Percentiles rank a stretch among this genome's conserved stretches.
Evolutionary conservation across 2,797 vertebrate species (phyloP).

Genomic region (Pseudomugil gertrudae): DNA sequence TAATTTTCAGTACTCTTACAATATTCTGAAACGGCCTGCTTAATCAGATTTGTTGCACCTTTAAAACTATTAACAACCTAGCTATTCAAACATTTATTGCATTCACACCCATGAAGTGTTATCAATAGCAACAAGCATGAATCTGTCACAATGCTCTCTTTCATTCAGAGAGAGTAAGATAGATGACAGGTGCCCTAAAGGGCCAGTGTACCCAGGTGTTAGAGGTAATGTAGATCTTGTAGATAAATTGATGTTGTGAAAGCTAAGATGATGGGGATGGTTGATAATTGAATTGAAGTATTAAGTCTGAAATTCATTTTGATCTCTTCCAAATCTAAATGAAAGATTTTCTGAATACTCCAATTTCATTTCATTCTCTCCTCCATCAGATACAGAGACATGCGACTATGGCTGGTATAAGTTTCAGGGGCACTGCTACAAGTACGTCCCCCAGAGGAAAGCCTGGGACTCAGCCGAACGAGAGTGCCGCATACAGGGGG

Average conservation of each 20-base stretch:
- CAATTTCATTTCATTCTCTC: constrained; percentile 18
- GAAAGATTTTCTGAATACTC: constrained; percentile 5
- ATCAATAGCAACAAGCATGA: background rate
- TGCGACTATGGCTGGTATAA: constrained; percentile 98
- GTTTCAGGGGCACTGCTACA: constrained; percentile 98
- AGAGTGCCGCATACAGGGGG: constrained; percentile 94
- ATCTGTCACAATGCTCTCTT: constrained; percentile 15
- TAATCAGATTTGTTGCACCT: background rate
- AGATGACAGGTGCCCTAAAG: constrained; percentile 25
- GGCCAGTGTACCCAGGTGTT: constrained; percentile 21
- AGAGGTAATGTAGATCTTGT: constrained; percentile 3
- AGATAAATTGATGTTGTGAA: constrained; percentile 18
- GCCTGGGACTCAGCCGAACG: constrained; percentile 95
- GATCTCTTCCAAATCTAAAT: constrained; percentile 3
- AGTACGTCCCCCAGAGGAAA: constrained; percentile 90
- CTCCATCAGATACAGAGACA: constrained; percentile 88
- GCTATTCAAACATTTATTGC: background rate
- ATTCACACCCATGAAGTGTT: background rate
- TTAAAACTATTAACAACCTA: background rate
- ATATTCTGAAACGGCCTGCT: background rate
- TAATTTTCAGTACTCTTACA: background rate
- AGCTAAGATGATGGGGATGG: background rate
- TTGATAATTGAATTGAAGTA: background rate
- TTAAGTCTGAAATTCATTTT: background rate
- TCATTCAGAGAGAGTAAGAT: constrained; percentile 21